Evolutionary conservation across 2,888 invertebrate species (phyloP).

Genomic region (Acrocera orbiculus): DNA sequence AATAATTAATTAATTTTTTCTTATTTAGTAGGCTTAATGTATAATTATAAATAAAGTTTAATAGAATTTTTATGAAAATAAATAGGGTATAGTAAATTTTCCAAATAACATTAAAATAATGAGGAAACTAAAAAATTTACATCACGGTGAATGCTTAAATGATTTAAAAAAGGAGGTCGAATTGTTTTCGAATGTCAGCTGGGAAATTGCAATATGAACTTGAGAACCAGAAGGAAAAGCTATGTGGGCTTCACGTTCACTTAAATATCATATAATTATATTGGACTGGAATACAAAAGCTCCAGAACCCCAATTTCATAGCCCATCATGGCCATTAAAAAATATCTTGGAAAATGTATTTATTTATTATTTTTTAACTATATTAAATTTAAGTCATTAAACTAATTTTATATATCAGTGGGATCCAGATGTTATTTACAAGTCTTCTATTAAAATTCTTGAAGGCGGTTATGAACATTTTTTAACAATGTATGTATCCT

Average conservation of each 20-base stretch:
- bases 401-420: slow-evolving; percentile 36
- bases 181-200: slow-evolving; percentile 41
- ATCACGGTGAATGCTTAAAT: slow-evolving; percentile 39
- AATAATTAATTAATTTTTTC: too few species aligned
- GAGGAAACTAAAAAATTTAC: slow-evolving; percentile 27
- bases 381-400: neutral
- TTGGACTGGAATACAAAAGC: slow-evolving; percentile 53
- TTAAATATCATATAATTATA: slow-evolving; percentile 52
- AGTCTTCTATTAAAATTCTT: slow-evolving; percentile 52
- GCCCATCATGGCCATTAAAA: slow-evolving; percentile 21
- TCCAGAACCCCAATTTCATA: slow-evolving; percentile 18
- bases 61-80: too few species aligned
- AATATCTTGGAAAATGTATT: slow-evolving; percentile 24
- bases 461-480: slow-evolving; percentile 69
- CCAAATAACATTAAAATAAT: too few species aligned
- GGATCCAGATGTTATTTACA: slow-evolving; percentile 55
- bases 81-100: too few species aligned
- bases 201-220: slow-evolving; percentile 41
- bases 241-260: slow-evolving; percentile 46
- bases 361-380: neutral
- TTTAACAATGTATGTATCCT: slow-evolving; percentile 63
- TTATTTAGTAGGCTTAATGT: too few species aligned
- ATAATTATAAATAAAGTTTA: too few species aligned
- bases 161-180: slow-evolving; percentile 38
- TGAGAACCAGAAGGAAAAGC: slow-evolving; percentile 35